Base-by-base conservation (phyloP, 2,888 invertebrate species). In the Xylocampa areola region DNA sequence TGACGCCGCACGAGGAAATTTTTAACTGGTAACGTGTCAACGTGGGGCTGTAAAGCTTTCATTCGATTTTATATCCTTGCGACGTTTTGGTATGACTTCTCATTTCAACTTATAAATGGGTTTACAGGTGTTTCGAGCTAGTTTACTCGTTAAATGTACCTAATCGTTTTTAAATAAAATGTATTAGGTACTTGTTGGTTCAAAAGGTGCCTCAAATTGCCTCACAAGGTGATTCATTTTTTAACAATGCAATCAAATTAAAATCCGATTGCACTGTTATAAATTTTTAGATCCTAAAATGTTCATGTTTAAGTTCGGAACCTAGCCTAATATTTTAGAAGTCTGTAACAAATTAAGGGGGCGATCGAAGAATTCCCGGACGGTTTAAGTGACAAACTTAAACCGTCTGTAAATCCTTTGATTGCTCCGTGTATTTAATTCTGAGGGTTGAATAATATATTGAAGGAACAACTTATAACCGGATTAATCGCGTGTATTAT, bases 51-150 rank as follows among this genome's bases (percentile, higher is more conserved):
- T 47, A 43, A 25, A 44, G 13, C 17, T 29, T 33, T 14, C 14
- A 51, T 63, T 60, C n/a, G 48, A 60, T 55, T 61, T 53, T 53
- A 60, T 63, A 51, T 37, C 23, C 47, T 25, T 48, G 37, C 13
- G 14, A 16, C 27, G 30, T 29, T 37, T 40, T 50, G 33, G 48
- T 55, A 54, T 36, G 17, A 47, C 17, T 43, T 40, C 43, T 23
- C 40, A 37, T 16, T 19, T 59, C 25, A 48, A 33, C 16, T 37
- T 8, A 45, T 39, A 25, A 54, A 50, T 45, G 11, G 13, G 25
- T 48, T 41, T 36, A 32, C 21, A 19, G 25, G 27, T 27, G 16
- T 58, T 45, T 19, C 19, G n/a, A 21, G n/a, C 16, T 44, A 17
- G 21, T 29, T 33, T 41, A 36, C 23, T 36, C 25, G 7, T 21